Evolutionary conservation across 2,888 invertebrate genomes (phyloP).

Genomic region (Drosophila birchii): DNA sequence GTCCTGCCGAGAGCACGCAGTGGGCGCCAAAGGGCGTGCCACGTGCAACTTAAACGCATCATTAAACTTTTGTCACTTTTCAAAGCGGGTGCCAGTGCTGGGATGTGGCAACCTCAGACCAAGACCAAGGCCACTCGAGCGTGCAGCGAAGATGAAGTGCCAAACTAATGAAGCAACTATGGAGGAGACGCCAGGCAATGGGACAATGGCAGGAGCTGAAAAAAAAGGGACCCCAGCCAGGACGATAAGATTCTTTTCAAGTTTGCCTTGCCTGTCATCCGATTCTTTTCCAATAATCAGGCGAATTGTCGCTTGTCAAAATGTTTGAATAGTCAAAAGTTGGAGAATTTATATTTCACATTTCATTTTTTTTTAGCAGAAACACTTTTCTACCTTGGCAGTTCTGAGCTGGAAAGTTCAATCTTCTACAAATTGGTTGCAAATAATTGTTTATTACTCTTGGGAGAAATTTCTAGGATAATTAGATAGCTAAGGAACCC

Average conservation of each 20-base stretch:
- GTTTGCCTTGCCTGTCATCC: constrained; percentile 18
- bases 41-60: constrained; percentile 68
- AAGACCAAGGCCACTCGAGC: constrained; percentile 56
- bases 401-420: neutral
- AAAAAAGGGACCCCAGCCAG: constrained; percentile 19
- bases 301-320: constrained; percentile 79
- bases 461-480: neutral
- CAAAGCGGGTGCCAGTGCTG: constrained; percentile 27
- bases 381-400: neutral
- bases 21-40: constrained; percentile 35
- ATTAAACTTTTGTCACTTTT: constrained; percentile 78
- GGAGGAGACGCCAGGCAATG: neutral
- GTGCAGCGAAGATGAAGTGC: constrained; percentile 59
- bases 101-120: constrained; percentile 60
- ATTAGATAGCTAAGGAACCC: neutral
- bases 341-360: constrained; percentile 37
- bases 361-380: constrained; percentile 1
- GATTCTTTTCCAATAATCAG: constrained; percentile 61
- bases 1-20: constrained; percentile 12
- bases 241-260: constrained; percentile 41
- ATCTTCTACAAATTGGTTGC: neutral
- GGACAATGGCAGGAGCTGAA: constrained; percentile 7
- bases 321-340: constrained; percentile 63
- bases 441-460: neutral
- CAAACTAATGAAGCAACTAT: constrained; percentile 64